Evolutionary conservation across 2,113 vertebrate genomes (phyloP), one percentile per base, ranked within the genome.

Genomic region (Hyaena hyaena): DNA sequence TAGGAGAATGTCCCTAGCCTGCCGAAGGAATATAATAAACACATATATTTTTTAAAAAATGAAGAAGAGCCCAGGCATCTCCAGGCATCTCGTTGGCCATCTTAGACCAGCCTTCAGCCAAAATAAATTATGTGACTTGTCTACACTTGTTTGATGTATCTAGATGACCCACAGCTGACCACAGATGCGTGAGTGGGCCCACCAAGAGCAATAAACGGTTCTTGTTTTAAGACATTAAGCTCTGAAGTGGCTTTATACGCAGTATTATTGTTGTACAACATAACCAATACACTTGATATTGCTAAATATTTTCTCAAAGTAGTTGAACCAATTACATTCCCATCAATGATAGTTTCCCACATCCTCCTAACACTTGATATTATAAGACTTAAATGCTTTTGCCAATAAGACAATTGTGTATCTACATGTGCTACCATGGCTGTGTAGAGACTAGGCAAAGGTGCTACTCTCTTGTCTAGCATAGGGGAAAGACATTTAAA

Each of bases 221-320:
- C 74, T 69, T 76, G 5, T 88, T 65, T 92, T 68, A 90, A 95
- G 76, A 61, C 35, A 88, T 55, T 90, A 65, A 28, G 26, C 50
- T 74, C 65, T 10, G 45, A 7, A 4, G 7, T 65, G 35, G 4
- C 43, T 80, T 84, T 10, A 66, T 77, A 58, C 16, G 55, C 15
- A 63, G 5, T 31, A 88, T 73, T 55, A 58, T 48, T 90, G 0
- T n/a, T 79, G 28, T 55, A 88, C 93, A 15, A 84, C 11, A 61
- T 84, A 92, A 45, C 5, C 33, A 26, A 77, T 45, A 80, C 10
- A 65, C 63, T 65, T 94, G 23, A 66, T 93, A 84, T 69, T 93
- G 11, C 28, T 85, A 86, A 92, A 92, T 89, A 85, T 88, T 88
- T 88, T 65, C 43, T 23, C 68, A 88, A 91, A 88, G 11, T 17